Conservation (phyloP, 2,797 vertebrate genomes). For the Mormyrus proboscirostris region DNA sequence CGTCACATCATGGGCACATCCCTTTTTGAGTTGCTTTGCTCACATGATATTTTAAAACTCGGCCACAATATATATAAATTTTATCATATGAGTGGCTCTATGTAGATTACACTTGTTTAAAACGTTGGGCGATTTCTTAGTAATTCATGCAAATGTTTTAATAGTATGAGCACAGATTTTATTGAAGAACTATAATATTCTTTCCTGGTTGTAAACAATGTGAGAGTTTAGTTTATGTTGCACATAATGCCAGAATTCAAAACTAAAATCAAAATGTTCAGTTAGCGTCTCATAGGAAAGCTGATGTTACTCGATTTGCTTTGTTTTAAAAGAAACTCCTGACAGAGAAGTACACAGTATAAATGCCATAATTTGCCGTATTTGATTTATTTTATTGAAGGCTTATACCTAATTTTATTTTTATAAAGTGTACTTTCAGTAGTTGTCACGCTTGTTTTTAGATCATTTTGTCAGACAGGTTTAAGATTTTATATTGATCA, state of each 20-base stretch:
- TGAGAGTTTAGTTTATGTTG: neutral
- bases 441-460: neutral
- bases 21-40: neutral
- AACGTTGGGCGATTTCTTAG: neutral
- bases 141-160: neutral
- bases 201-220: neutral
- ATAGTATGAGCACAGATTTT: neutral
- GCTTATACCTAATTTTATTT: neutral
- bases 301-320: no score
- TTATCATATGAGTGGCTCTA: neutral
- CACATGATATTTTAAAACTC: neutral
- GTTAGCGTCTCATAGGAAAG: neutral
- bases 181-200: neutral
- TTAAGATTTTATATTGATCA: neutral
- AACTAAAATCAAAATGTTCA: neutral
- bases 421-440: neutral
- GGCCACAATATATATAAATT: neutral
- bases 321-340: neutral
- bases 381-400: neutral
- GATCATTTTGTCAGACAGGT: neutral
- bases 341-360: neutral
- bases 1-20: neutral
- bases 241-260: neutral
- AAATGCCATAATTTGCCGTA: neutral
- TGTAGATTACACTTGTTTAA: neutral